Conservation (phyloP, 2,797 vertebrate species). For the Rhabdomys pumilio region DNA sequence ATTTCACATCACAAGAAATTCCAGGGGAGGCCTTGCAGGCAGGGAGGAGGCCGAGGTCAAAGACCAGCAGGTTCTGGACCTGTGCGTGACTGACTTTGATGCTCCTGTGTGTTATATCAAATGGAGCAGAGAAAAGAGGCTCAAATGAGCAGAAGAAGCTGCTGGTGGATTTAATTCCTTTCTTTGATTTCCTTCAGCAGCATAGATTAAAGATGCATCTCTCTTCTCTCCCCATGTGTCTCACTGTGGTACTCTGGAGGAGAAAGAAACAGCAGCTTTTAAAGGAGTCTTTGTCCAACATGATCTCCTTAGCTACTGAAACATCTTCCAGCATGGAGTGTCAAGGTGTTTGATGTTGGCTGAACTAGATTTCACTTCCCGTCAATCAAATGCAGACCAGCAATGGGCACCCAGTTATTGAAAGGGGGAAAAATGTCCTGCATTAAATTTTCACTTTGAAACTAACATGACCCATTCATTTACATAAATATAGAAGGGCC, state of each 20-base stretch:
- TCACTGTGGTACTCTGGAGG: constrained; percentile 76
- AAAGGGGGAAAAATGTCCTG: neutral
- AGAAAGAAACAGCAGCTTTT: constrained; percentile 85
- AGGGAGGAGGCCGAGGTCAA: constrained; percentile 76
- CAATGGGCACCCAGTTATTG: constrained; percentile 29
- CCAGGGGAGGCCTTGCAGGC: constrained; percentile 67
- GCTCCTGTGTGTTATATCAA: constrained; percentile 88
- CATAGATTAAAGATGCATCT: constrained; percentile 88
- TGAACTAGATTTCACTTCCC: constrained; percentile 83
- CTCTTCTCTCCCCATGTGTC: constrained; percentile 77
- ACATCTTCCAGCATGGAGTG: constrained; percentile 73
- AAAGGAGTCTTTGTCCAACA: constrained; percentile 88
- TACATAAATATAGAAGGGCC: constrained; percentile 34
- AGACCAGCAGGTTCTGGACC: constrained; percentile 77
- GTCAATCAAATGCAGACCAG: constrained; percentile 79
- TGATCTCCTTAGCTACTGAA: constrained; percentile 74
- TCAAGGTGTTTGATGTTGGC: constrained; percentile 64
- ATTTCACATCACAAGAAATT: constrained; percentile 87
- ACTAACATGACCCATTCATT: constrained; percentile 26
- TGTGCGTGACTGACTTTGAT: constrained; percentile 88
- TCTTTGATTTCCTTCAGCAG: constrained; percentile 88
- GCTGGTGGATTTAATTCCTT: constrained; percentile 88
- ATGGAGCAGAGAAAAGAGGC: constrained; percentile 84
- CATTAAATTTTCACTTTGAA: constrained; percentile 26
- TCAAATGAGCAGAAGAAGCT: constrained; percentile 86